Evolutionary conservation across 2,888 invertebrate genomes (phyloP).

Genomic region (Pseudanteris insignis): DNA sequence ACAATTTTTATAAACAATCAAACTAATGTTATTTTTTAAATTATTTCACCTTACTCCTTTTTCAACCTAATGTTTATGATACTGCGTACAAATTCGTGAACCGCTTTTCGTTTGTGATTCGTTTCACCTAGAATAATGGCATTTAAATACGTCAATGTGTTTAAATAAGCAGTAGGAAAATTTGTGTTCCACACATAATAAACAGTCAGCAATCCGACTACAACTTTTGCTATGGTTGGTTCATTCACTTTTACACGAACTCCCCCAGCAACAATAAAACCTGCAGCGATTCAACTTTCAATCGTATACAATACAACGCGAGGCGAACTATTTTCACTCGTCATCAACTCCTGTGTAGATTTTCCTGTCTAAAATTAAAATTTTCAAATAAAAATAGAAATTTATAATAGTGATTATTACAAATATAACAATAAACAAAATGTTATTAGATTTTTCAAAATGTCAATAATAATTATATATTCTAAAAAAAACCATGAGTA

Average conservation of each 20-base stretch:
- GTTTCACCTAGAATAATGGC: constrained; percentile 4
- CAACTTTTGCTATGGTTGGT: constrained; percentile 5
- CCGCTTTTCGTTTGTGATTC: constrained; percentile 12
- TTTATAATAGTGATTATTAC: too few relatives aligned
- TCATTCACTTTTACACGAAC: neutral
- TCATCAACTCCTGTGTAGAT: constrained; percentile 4
- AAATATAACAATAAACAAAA: neutral
- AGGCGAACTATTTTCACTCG: neutral
- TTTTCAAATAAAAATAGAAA: too few relatives aligned
- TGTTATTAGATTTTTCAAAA: neutral
- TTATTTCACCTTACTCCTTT: neutral
- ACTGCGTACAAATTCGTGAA: constrained; percentile 9
- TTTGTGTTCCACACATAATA: constrained; percentile 16
- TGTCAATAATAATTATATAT: neutral
- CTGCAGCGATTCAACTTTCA: constrained; percentile 4
- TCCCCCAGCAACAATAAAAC: constrained; percentile 13
- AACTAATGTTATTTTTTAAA: neutral
- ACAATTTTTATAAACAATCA: too few relatives aligned
- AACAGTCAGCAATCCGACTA: constrained; percentile 8
- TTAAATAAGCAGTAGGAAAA: constrained; percentile 9
- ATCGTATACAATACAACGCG: neutral
- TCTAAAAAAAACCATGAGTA: too few relatives aligned
- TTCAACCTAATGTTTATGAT: neutral
- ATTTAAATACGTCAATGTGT: constrained; percentile 10
- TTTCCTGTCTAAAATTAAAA: constrained; percentile 16